Evolutionary conservation across 2,797 vertebrate genomes (phyloP).

Genomic region (Chaetodon trifasciatus): DNA sequence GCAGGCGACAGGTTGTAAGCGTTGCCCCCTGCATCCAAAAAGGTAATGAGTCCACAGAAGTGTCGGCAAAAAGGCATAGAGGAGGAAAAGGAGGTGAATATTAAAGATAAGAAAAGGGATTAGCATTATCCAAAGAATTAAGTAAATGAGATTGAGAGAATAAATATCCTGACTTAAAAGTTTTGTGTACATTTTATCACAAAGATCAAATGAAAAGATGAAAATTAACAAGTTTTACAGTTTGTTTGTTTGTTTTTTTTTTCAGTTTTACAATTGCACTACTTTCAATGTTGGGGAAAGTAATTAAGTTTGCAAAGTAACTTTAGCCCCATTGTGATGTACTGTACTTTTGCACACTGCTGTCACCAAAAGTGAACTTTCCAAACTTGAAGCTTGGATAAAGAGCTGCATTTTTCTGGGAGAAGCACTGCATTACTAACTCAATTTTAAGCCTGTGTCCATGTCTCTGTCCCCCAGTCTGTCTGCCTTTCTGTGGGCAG

Average conservation of each 20-base stretch:
- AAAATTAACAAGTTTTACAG: neutral
- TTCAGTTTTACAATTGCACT: too few species aligned
- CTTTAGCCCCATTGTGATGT: neutral
- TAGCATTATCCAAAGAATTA: neutral
- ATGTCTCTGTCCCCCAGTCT: slow-evolving; percentile 35
- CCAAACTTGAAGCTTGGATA: slow-evolving; percentile 27
- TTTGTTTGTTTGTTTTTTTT: too few species aligned
- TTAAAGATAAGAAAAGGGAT: neutral
- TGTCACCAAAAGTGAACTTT: slow-evolving; percentile 51
- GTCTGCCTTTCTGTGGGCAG: slow-evolving; percentile 41
- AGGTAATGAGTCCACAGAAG: neutral
- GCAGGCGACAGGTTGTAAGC: neutral
- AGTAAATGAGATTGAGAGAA: neutral
- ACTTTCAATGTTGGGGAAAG: neutral
- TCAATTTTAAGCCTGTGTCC: slow-evolving; percentile 35
- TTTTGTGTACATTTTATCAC: neutral
- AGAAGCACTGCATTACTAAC: slow-evolving; percentile 20
- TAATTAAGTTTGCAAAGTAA: neutral
- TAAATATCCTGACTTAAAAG: neutral
- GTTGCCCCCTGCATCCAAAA: slow-evolving; percentile 1
- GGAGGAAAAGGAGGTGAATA: neutral
- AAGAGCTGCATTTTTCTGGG: slow-evolving; percentile 18
- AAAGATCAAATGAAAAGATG: neutral
- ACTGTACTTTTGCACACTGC: neutral
- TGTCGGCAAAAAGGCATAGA: neutral